phyloP scores from a whole-genome alignment of 2,113 vertebrate genomes.

The Himantopus leucocephalus region DNA sequence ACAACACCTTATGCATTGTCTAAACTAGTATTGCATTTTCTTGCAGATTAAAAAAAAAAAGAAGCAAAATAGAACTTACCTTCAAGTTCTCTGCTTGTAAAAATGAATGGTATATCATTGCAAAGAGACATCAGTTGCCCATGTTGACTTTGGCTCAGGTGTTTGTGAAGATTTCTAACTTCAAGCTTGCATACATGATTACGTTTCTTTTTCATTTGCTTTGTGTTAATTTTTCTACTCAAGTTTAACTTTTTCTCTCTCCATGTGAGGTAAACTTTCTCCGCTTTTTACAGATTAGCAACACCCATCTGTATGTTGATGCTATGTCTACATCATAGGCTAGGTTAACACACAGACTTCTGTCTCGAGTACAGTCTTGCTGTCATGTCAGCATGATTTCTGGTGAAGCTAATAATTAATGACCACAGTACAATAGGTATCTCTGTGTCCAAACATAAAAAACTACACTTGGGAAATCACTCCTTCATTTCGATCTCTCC shows the following conservation, averaged over 20 bases:
- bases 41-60: not conserved
- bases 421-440: not conserved
- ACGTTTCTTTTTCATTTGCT: not conserved
- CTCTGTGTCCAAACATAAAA: not conserved
- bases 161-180: not conserved
- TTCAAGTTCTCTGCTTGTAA: not conserved
- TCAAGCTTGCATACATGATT: not conserved
- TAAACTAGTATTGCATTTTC: not conserved
- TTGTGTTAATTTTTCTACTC: not conserved
- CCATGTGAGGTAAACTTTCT: rapidly evolving
- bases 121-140: not conserved
- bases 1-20: not conserved
- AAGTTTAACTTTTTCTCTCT: not conserved
- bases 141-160: not conserved
- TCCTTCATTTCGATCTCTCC: not conserved
- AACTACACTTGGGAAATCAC: not conserved
- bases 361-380: not conserved
- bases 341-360: not conserved
- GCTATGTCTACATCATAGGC: not conserved
- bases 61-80: not conserved
- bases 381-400: not conserved
- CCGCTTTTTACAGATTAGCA: not conserved
- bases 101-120: not conserved
- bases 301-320: not conserved
- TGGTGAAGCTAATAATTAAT: not conserved